Conservation (phyloP, 1,140 invertebrate species). For the Drosophila equinoxialis region DNA sequence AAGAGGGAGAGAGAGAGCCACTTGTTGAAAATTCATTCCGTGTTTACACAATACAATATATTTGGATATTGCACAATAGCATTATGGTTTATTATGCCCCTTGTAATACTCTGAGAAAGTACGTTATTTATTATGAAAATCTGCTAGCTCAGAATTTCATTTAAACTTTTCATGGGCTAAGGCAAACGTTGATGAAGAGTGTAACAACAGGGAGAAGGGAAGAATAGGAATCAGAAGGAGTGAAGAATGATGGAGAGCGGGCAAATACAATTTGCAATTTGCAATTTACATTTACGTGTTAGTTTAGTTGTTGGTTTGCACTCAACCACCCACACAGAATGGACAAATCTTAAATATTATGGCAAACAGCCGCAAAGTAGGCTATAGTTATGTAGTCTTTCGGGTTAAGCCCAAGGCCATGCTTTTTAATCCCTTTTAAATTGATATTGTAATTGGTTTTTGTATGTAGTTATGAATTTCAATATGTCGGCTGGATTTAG, state of each 20-base stretch:
- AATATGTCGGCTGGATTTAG: slow-evolving; percentile 55
- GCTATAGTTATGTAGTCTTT: slow-evolving; percentile 19
- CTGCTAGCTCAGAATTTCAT: slow-evolving; percentile 74
- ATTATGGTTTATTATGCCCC: slow-evolving; percentile 68
- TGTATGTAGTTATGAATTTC: slow-evolving; percentile 76
- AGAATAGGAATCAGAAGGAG: background rate
- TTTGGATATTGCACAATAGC: slow-evolving; percentile 62
- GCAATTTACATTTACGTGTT: slow-evolving; percentile 23
- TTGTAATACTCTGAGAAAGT: slow-evolving; percentile 38
- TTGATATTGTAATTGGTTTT: slow-evolving; percentile 81
- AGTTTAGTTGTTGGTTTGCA: slow-evolving; percentile 12
- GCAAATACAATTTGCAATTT: slow-evolving; percentile 61
- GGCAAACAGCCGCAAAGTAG: slow-evolving; percentile 23
- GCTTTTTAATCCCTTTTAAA: slow-evolving; percentile 78
- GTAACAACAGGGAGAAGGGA: background rate
- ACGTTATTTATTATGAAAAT: slow-evolving; percentile 78
- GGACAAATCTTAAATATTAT: slow-evolving; percentile 21
- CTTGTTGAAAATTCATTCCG: slow-evolving; percentile 57
- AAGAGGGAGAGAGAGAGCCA: slow-evolving; percentile 26
- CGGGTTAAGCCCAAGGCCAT: slow-evolving; percentile 39
- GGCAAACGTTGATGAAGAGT: slow-evolving; percentile 10
- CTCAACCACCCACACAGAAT: background rate
- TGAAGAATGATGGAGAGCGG: background rate
- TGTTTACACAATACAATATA: slow-evolving; percentile 48
- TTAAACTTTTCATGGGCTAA: slow-evolving; percentile 55